Conservation (phyloP, 1,140 invertebrate species). For the Leguminivora glycinivorella region DNA sequence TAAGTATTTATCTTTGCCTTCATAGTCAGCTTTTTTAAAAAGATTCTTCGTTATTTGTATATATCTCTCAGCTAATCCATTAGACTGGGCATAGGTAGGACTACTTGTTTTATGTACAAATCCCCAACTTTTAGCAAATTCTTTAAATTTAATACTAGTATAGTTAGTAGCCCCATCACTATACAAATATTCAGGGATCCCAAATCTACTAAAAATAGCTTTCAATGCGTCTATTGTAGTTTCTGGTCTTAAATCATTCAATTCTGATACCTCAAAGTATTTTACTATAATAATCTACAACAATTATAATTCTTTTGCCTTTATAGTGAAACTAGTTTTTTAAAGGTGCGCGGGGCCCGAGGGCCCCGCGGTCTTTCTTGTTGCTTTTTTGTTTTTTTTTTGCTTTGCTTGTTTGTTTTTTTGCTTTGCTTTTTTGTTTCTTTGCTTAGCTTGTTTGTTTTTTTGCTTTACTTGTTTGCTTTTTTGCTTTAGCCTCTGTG, state of each 20-base stretch:
- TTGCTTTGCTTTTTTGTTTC: too few relatives aligned
- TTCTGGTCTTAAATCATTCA: background rate
- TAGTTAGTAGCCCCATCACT: background rate
- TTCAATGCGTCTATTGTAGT: background rate
- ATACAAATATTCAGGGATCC: conserved; percentile 10
- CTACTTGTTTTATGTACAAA: conserved; percentile 14
- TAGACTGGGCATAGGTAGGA: conserved; percentile 23
- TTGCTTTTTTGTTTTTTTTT: too few relatives aligned
- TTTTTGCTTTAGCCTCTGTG: too few relatives aligned
- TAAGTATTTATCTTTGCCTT: conserved; percentile 27
- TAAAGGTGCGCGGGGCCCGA: too few relatives aligned
- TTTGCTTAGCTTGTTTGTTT: too few relatives aligned
- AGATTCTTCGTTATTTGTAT: conserved; percentile 23
- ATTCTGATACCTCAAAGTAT: conserved; percentile 12
- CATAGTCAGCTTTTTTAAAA: conserved; percentile 27
- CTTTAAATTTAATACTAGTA: too few relatives aligned
- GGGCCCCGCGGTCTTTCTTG: too few relatives aligned
- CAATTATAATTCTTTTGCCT: background rate
- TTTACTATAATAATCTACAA: conserved; percentile 22
- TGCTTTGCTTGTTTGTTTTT: too few relatives aligned
- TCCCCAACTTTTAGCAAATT: background rate
- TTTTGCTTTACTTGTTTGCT: too few relatives aligned
- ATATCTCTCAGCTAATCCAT: conserved; percentile 24
- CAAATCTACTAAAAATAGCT: conserved; percentile 4
- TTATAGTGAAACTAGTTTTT: conserved; percentile 12